Conservation (phyloP, 2,113 vertebrate genomes). For the Baryphthengus martii region DNA sequence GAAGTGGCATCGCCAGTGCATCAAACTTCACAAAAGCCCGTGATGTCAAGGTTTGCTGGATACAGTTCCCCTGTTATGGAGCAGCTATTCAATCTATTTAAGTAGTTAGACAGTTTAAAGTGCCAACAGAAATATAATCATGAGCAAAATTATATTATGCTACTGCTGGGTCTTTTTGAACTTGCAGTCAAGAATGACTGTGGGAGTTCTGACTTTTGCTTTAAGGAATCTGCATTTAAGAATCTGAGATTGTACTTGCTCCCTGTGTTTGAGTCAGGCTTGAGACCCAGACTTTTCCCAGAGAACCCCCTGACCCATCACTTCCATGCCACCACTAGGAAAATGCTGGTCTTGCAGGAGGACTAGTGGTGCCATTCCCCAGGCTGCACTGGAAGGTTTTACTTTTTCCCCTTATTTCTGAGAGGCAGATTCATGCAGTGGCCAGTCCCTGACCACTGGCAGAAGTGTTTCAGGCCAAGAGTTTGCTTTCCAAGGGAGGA, state of each 20-base stretch:
- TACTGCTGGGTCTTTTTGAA: not conserved
- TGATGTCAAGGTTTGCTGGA: constrained; percentile 22
- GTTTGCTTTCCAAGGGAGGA: not conserved
- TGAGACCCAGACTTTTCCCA: not conserved
- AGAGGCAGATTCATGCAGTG: accelerated
- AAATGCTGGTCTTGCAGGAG: not conserved
- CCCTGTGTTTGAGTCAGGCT: not conserved
- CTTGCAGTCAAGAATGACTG: not conserved
- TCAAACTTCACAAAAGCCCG: constrained; percentile 11
- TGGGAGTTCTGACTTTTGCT: not conserved
- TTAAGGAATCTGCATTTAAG: not conserved
- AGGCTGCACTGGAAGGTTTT: not conserved
- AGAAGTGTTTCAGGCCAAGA: not conserved
- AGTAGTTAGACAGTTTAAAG: not conserved
- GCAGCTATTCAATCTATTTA: not conserved
- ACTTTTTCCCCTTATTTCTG: accelerated
- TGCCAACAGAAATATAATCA: not conserved
- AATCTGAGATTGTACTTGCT: not conserved
- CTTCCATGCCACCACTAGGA: not conserved
- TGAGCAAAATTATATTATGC: not conserved
- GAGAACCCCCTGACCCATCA: not conserved
- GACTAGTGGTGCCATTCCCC: accelerated
- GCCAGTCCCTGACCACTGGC: not conserved
- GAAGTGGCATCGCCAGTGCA: constrained; percentile 17
- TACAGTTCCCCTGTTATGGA: not conserved